Evolutionary conservation across 2,113 vertebrate genomes (phyloP), one percentile per base, ranked within the genome.

Genomic region (Oryzias javanicus): DNA sequence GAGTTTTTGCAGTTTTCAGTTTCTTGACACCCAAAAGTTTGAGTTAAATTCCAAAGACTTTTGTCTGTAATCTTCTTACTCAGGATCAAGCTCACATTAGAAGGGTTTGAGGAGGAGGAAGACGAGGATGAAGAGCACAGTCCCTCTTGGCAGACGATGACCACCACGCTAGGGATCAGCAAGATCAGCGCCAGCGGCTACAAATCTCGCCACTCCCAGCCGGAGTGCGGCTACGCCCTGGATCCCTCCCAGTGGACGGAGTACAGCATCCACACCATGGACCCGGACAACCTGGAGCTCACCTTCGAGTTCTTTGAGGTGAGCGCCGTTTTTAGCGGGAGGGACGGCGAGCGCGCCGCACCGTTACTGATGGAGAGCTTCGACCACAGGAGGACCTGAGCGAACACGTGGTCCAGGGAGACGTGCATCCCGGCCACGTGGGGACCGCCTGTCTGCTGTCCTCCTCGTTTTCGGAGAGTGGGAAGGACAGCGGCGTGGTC

Each of bases 221-320:
- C 97, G 0, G 96, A 99, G 54, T 97, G 94, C 73, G 97, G 97
- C 0, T 98, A 98, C 7, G 93, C 90, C 8, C 76, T 98, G 64
- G 95, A 95, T 78, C 86, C 91, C 14, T 88, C 91, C 14, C 81
- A 87, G 1, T 99, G 97, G 97, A 93, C 94, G 0, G 97, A 99
- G 52, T 99, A 98, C 85, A 94, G 89, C 1, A 95, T 99, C 84
- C 95, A 97, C 70, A 98, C 96, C 49, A 97, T 98, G 97, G 94
- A 96, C 41, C 97, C 97, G 6, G 94, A 98, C 81, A 99, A 99
- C 85, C 84, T 99, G 64, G 97, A 98, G 75, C 87, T 99, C 25
- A 94, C 94, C 54, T 97, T 98, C 84, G 96, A 99, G 85, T 99
- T 98, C 80, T 99, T 98, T 90, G 97, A 98, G 94, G 96, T 98